A percentile compares a stretch with the other conserved stretches of the same genome.
These are phyloP conservation scores for Tipula unca DNA, from an alignment of 2,888 invertebrate species.

Conservation along the genomic window DNA sequence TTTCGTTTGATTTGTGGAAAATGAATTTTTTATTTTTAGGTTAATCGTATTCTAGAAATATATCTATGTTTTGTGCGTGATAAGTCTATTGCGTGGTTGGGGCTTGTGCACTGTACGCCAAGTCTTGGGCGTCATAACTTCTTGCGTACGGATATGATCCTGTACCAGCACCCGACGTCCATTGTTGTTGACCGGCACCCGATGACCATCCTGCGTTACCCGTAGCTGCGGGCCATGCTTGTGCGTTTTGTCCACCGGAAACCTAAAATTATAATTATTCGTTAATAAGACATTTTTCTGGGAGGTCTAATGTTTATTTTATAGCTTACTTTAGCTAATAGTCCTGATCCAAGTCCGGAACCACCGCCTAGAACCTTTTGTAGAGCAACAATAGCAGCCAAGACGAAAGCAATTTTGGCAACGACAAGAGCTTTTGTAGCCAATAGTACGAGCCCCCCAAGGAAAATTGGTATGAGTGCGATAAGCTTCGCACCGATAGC, in stretches of 20 bases:
- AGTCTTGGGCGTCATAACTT: constrained; percentile 53
- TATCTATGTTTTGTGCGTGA: neutral
- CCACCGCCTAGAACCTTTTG: constrained; percentile 57
- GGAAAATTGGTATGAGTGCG: constrained; percentile 58
- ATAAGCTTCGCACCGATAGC: constrained; percentile 64
- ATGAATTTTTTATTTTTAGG: neutral
- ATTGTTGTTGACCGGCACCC: constrained; percentile 29
- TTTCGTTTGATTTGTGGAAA: neutral
- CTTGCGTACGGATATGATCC: constrained; percentile 45
- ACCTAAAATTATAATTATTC: constrained; percentile 9
- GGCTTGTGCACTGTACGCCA: constrained; percentile 63
- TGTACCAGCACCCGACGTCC: constrained; percentile 33
- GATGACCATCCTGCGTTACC: constrained; percentile 29
- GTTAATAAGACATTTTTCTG: neutral
- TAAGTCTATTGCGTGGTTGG: constrained; percentile 29
- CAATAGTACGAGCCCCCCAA: constrained; percentile 63
- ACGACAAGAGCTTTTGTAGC: constrained; percentile 69
- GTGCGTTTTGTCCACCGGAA: constrained; percentile 27
- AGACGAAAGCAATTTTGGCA: constrained; percentile 66
- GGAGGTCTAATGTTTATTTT: neutral
- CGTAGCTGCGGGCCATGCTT: constrained; percentile 27
- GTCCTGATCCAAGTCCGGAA: constrained; percentile 28
- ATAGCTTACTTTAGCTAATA: constrained; percentile 32
- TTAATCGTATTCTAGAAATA: neutral
- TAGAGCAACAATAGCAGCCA: constrained; percentile 61